These are phyloP conservation scores for Anguilla megastoma DNA, from an alignment of 2,797 vertebrate genomes.

Conservation along the genomic window DNA sequence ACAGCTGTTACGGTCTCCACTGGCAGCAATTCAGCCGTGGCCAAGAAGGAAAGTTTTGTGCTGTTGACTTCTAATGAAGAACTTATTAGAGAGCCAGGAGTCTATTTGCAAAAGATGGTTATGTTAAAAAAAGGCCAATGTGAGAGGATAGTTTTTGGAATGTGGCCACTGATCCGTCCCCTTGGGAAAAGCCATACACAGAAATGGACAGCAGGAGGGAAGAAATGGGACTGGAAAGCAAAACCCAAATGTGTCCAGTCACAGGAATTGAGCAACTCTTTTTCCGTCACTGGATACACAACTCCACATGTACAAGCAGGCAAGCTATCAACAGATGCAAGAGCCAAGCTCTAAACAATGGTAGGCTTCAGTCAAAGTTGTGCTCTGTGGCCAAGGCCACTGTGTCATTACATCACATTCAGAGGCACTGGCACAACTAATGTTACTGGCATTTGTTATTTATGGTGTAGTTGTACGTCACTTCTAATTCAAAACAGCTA, in stretches of 20 bases:
- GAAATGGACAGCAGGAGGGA: constrained; percentile 49
- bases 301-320: constrained; percentile 37
- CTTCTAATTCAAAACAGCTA: neutral
- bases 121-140: constrained; percentile 66
- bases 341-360: constrained; percentile 41
- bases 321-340: constrained; percentile 48
- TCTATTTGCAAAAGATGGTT: constrained; percentile 55
- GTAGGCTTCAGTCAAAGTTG: constrained; percentile 38
- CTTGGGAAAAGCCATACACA: constrained; percentile 54
- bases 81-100: constrained; percentile 64
- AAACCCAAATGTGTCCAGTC: constrained; percentile 46
- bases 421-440: neutral
- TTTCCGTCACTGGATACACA: constrained; percentile 49
- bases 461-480: neutral
- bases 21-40: constrained; percentile 59
- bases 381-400: constrained; percentile 33
- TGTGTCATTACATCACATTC: constrained; percentile 19
- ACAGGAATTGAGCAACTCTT: constrained; percentile 47
- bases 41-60: constrained; percentile 69
- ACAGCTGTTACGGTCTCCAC: constrained; percentile 65
- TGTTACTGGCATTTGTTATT: neutral
- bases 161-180: constrained; percentile 54
- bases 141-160: constrained; percentile 64
- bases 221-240: constrained; percentile 41
- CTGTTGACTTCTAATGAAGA: constrained; percentile 68